Percentiles rank a stretch among this genome's conserved stretches.
Conservation (phyloP, 2,888 invertebrate genomes). For the Sphaerophoria rueppellii region DNA sequence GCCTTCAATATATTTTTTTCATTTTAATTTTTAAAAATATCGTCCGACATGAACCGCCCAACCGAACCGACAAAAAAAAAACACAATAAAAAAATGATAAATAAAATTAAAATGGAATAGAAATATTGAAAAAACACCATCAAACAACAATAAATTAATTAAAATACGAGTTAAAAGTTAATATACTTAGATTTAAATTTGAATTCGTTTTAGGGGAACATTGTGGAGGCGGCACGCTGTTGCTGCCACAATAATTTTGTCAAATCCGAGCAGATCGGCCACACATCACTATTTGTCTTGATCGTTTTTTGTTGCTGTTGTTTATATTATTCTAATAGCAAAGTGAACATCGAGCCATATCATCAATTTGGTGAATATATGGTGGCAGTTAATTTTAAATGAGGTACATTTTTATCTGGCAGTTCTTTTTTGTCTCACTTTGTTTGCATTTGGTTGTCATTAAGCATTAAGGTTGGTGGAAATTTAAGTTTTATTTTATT, state of each 20-base stretch:
- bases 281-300: conserved; percentile 27
- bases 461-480: background rate
- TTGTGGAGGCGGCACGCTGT: conserved; percentile 55
- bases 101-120: conserved; percentile 41
- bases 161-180: conserved; percentile 3
- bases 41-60: conserved; percentile 42
- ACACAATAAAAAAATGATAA: conserved; percentile 52
- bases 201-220: conserved; percentile 45
- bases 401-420: conserved; percentile 65
- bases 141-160: conserved; percentile 62
- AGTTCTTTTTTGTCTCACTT: conserved; percentile 21
- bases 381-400: conserved; percentile 55
- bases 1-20: conserved; percentile 21
- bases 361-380: conserved; percentile 68
- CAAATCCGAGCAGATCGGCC: conserved; percentile 33
- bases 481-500: background rate
- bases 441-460: background rate
- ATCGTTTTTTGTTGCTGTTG: conserved; percentile 27
- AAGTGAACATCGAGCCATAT: conserved; percentile 45
- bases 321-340: conserved; percentile 3
- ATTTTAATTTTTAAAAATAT: conserved; percentile 11
- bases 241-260: conserved; percentile 51
- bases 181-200: conserved; percentile 55
- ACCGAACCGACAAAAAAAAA: conserved; percentile 1
- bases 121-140: conserved; percentile 51